phyloP scores from a whole-genome alignment of 2,888 invertebrate genomes.

The Lagria hirta region DNA sequence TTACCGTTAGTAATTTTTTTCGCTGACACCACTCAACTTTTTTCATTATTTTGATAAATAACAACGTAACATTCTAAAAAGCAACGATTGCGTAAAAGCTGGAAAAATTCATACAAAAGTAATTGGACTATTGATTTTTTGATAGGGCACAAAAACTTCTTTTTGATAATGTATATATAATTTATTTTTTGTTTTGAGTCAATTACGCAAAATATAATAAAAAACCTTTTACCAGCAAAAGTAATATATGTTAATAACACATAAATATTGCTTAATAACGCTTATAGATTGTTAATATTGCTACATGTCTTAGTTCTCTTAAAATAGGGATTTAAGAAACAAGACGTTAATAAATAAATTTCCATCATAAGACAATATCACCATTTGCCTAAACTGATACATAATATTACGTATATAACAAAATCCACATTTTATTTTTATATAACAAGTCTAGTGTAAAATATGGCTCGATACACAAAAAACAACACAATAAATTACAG shows the following conservation, averaged over 20 bases:
- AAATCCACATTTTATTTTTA: constrained; percentile 6
- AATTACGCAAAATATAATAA: constrained; percentile 20
- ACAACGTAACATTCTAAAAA: too few species aligned
- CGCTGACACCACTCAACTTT: too few species aligned
- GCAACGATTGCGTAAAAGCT: too few species aligned
- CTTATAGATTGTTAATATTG: constrained; percentile 32
- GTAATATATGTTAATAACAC: constrained; percentile 45
- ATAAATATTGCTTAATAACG: constrained; percentile 42
- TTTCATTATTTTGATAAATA: too few species aligned
- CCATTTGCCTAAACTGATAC: too few species aligned
- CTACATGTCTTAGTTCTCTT: constrained; percentile 37
- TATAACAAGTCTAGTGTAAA: constrained; percentile 18
- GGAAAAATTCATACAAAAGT: too few species aligned
- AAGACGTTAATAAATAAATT: constrained; percentile 28
- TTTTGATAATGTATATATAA: too few species aligned
- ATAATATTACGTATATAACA: constrained; percentile 20
- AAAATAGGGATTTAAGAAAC: constrained; percentile 40
- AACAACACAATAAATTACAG: constrained; percentile 14
- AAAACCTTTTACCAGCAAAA: constrained; percentile 43
- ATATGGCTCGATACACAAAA: constrained; percentile 17
- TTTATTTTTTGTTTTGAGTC: constrained; percentile 11
- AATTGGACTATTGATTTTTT: too few species aligned
- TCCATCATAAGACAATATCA: too few species aligned
- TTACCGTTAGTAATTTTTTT: too few species aligned
- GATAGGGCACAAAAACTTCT: too few species aligned